Percentiles rank a stretch among this genome's conserved stretches.
phyloP scores from a whole-genome alignment of 2,797 vertebrate species.

The Hoplostethus mediterraneus region DNA sequence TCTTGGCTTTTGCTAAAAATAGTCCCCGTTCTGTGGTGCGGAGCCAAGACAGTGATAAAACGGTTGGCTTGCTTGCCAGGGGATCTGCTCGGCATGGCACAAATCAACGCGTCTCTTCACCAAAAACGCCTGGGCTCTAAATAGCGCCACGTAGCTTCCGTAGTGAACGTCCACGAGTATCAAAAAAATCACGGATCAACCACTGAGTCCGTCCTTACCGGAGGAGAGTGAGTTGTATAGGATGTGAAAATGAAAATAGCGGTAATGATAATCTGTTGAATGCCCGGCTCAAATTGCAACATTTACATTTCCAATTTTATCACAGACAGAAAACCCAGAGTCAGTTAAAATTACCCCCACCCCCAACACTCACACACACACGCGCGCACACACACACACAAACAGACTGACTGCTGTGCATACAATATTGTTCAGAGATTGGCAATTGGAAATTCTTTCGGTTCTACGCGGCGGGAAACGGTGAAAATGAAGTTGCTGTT shows the following conservation, averaged over 20 bases:
- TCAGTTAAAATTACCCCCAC: conserved; percentile 55
- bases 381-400: conserved; percentile 1
- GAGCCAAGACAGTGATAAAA: conserved; percentile 71
- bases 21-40: conserved; percentile 50
- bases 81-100: conserved; percentile 43
- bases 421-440: neutral
- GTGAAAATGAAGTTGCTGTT: neutral
- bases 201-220: conserved; percentile 9
- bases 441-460: neutral
- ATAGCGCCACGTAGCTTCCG: conserved; percentile 25
- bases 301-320: conserved; percentile 65
- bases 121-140: conserved; percentile 21
- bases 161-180: neutral
- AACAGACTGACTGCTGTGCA: neutral
- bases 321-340: conserved; percentile 50
- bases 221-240: conserved; percentile 12
- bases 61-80: conserved; percentile 54
- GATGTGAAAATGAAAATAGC: conserved; percentile 32
- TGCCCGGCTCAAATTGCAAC: conserved; percentile 39
- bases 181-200: neutral
- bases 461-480: too few relatives aligned
- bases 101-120: conserved; percentile 30
- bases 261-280: conserved; percentile 71
- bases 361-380: neutral
- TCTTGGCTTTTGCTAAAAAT: conserved; percentile 74